Base-by-base conservation (phyloP, 2,888 invertebrate species). In the Belgica antarctica region DNA sequence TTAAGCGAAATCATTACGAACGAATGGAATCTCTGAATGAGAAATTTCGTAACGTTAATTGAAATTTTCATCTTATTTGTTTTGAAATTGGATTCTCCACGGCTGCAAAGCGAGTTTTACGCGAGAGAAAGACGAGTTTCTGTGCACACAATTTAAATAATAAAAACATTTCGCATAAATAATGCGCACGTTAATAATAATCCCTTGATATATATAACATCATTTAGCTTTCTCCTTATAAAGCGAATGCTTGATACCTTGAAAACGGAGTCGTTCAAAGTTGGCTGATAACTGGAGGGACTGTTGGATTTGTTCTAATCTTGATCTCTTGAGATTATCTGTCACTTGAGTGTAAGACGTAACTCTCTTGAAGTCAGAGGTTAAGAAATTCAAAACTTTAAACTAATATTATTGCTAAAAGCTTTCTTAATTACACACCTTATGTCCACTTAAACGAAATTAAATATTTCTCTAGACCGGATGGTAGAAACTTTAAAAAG, bases 141-240 rank as follows among this genome's bases (percentile, higher is more conserved):
- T 15, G 41, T 52, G 52, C 52, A 52, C 52, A 52, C 52, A 59
- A 59, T 59, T 59, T 59, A 27, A 59, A 59, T 59, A 59, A 59
- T 59, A 59, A 59, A 59, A 59, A 59, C 59, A 59, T 59, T 59
- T 59, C 59, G 59, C 59, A 59, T 59, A 59, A 59, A 59, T 59
- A 59, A 59, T 59, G 59, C 59, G 59, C 59, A 27, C 59, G 59
- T 59, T 59, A 59, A 59, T 59, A 59, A 59, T 59, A 59, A 59
- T 59, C 59, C 59, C 59, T 59, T 59, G 59, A 59, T 59, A 59
- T 59, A 59, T 59, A 12, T 5, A 59, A 59, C 59, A 59, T 59
- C 59, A 15, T 59, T 59, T 27, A 22, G 5, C 52, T 52, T 52
- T 52, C 52, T 52, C 22, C n/a, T n/a, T n/a, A n/a, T n/a, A n/a